phyloP scores from a whole-genome alignment of 1,140 invertebrate species.

The Helicoverpa armigera region DNA sequence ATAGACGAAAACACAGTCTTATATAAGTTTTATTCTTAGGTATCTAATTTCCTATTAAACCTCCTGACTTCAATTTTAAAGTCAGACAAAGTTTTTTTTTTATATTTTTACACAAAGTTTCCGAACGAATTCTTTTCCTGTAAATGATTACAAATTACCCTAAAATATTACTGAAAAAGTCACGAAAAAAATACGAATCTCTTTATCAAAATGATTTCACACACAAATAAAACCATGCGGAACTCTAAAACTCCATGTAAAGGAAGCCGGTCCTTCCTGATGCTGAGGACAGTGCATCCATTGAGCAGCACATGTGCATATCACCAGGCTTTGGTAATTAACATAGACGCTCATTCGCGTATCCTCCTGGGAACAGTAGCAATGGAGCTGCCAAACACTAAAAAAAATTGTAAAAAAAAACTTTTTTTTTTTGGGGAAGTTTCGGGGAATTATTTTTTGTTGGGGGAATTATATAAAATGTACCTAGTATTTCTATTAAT shows the following conservation, averaged over 20 bases:
- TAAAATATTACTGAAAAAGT: neutral
- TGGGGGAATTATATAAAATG: no score
- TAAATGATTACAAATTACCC: neutral
- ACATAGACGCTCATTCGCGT: slow-evolving; percentile 66
- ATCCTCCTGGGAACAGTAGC: slow-evolving; percentile 65
- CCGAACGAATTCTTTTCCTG: no score
- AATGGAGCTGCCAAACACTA: slow-evolving; percentile 54
- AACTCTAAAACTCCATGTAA: slow-evolving; percentile 20
- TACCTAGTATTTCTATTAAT: no score
- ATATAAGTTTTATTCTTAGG: neutral
- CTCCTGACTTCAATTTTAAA: neutral
- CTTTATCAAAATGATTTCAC: neutral
- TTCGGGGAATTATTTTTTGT: neutral
- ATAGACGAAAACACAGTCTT: neutral
- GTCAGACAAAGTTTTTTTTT: neutral
- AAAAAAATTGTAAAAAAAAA: neutral
- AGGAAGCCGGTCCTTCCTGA: slow-evolving; percentile 42
- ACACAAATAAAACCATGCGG: neutral
- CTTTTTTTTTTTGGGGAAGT: neutral
- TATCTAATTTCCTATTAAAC: neutral
- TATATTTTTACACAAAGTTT: no score
- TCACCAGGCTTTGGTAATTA: slow-evolving; percentile 79
- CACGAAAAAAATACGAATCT: neutral
- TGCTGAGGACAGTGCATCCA: slow-evolving; percentile 58
- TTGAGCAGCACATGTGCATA: slow-evolving; percentile 66